phyloP scores from a whole-genome alignment of 2,797 vertebrate genomes.

The Salmo trutta region DNA sequence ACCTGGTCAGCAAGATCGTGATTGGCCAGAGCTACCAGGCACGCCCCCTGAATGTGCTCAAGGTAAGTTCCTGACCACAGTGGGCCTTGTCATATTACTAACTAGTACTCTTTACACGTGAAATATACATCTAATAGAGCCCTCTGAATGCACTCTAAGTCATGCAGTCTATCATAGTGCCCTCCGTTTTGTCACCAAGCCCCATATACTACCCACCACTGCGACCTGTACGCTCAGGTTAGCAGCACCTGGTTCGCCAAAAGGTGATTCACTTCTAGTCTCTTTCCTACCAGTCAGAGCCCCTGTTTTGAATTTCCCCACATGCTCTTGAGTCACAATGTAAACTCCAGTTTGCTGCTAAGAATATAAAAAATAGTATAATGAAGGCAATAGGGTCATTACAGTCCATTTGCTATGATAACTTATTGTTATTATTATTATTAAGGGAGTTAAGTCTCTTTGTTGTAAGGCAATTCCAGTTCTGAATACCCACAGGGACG shows the following conservation, averaged over 20 bases:
- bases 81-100: not conserved
- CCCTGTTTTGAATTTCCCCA: not conserved
- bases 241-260: conserved; percentile 91
- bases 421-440: not conserved
- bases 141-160: conserved; percentile 80
- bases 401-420: not conserved
- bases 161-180: too few species aligned
- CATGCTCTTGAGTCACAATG: not conserved
- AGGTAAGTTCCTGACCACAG: conserved; percentile 70
- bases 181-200: too few species aligned
- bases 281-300: not conserved
- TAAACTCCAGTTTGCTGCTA: not conserved
- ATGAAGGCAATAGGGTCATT: not conserved
- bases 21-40: conserved; percentile 84
- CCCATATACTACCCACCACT: too few species aligned
- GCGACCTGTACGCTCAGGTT: conserved; percentile 70
- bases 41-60: conserved; percentile 77
- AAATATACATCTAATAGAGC: too few species aligned
- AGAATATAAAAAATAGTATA: not conserved
- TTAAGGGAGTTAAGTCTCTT: not conserved
- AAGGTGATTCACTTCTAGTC: conserved; percentile 75
- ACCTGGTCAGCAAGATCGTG: conserved; percentile 85
- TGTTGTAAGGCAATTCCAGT: not conserved
- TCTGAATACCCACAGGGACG: not conserved
- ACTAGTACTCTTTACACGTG: not conserved